These are phyloP conservation scores for Euleptes europaea DNA, from an alignment of 2,113 vertebrate species.

Conservation along the genomic window DNA sequence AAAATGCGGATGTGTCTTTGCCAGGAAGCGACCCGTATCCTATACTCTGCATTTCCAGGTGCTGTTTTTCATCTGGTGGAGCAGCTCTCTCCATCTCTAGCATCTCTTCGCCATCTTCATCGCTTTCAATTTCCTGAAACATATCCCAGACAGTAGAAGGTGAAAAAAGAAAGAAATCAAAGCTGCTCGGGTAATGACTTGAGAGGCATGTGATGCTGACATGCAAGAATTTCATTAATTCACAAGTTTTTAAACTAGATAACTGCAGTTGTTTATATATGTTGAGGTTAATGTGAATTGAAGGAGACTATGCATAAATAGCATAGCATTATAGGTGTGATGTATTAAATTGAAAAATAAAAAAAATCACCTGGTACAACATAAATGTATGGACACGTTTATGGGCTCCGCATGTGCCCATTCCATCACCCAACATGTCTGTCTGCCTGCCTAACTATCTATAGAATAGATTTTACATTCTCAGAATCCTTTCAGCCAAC, in stretches of 20 bases:
- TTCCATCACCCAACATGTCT: no score
- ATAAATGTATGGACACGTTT: no score
- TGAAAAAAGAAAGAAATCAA: neutral
- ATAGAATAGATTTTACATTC: no score
- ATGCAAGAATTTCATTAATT: neutral
- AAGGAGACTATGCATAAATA: neutral
- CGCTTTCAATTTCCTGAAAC: conserved; percentile 43
- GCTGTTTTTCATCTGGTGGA: conserved; percentile 40
- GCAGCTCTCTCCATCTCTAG: neutral
- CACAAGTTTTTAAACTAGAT: neutral
- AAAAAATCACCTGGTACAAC: no score
- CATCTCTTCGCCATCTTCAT: conserved; percentile 20
- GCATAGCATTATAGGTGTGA: no score
- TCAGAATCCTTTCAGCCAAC: no score
- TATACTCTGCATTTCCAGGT: conserved; percentile 33
- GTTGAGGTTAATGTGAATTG: neutral
- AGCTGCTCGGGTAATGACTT: neutral
- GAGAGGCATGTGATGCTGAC: neutral
- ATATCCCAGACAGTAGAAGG: conserved; percentile 2
- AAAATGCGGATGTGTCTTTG: neutral
- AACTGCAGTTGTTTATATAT: neutral
- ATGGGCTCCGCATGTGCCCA: no score
- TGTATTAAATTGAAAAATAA: no score
- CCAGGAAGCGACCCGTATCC: conserved; percentile 61
- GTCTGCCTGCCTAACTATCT: no score